Conservation (phyloP, 2,113 vertebrate genomes). For the Machaerirhynchus nigripectus region DNA sequence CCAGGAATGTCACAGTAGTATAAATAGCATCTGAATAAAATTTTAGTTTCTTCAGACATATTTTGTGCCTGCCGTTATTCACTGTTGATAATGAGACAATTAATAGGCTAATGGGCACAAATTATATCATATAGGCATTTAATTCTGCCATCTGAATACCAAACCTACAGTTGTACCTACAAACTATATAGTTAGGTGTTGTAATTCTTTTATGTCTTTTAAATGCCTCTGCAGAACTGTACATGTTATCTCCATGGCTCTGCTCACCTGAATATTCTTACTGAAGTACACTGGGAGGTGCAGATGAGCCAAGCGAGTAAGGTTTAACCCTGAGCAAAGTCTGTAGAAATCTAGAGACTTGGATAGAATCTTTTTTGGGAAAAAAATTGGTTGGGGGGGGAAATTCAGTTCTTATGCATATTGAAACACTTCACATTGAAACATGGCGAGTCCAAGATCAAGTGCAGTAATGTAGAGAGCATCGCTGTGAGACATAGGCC, state of each 20-base stretch:
- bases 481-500: not conserved
- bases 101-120: not conserved
- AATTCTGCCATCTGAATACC: not conserved
- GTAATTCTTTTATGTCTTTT: not conserved
- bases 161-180: not conserved
- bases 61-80: not conserved
- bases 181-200: not conserved
- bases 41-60: conserved; percentile 1
- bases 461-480: not conserved
- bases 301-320: not conserved
- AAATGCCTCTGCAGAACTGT: not conserved
- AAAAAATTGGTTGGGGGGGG: not conserved
- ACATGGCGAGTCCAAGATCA: not conserved
- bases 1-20: conserved; percentile 16
- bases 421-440: not conserved
- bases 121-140: not conserved
- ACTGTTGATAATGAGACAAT: not conserved
- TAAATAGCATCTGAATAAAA: conserved; percentile 16
- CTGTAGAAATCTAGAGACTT: not conserved
- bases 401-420: not conserved
- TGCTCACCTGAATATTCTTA: not conserved
- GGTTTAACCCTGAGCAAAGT: not conserved
- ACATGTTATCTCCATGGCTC: not conserved
- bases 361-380: not conserved
- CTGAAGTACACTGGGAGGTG: not conserved